Evolutionary conservation across 2,113 vertebrate species (phyloP).

Genomic region (Emydocephalus ijimae): DNA sequence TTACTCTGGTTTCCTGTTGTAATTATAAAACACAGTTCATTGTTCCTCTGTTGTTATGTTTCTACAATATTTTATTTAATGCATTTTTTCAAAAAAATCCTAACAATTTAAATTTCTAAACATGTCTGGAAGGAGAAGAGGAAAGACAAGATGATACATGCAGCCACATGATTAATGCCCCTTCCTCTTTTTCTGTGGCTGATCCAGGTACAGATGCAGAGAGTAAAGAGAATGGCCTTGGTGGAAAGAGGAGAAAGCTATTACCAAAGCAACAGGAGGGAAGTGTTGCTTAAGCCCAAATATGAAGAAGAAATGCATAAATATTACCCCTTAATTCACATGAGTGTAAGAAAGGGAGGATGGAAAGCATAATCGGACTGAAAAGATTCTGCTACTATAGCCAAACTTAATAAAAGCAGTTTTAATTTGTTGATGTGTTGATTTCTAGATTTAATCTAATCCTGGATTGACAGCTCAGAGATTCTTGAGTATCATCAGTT

Average conservation of each 20-base stretch:
- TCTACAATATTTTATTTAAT: conserved; percentile 64
- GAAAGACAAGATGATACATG: neutral
- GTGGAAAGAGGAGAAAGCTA: neutral
- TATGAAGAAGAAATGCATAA: neutral
- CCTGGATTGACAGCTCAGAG: neutral
- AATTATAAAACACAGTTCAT: conserved; percentile 4
- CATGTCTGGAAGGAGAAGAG: neutral
- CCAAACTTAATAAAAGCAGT: neutral
- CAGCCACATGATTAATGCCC: neutral
- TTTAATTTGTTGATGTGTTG: neutral
- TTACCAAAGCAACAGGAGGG: neutral
- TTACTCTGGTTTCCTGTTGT: conserved; percentile 64
- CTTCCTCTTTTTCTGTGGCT: neutral
- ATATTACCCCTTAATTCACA: neutral
- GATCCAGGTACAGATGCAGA: neutral
- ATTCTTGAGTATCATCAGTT: conserved; percentile 4
- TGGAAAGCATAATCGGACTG: neutral
- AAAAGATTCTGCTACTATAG: neutral
- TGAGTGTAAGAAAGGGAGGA: neutral
- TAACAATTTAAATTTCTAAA: neutral
- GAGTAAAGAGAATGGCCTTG: neutral
- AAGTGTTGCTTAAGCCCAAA: neutral
- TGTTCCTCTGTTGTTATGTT: conserved; percentile 75
- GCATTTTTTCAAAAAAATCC: neutral
- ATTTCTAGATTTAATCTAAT: neutral